These are phyloP conservation scores for Eurytoma californica DNA, from an alignment of 2,888 invertebrate genomes.

Conservation along the genomic window DNA sequence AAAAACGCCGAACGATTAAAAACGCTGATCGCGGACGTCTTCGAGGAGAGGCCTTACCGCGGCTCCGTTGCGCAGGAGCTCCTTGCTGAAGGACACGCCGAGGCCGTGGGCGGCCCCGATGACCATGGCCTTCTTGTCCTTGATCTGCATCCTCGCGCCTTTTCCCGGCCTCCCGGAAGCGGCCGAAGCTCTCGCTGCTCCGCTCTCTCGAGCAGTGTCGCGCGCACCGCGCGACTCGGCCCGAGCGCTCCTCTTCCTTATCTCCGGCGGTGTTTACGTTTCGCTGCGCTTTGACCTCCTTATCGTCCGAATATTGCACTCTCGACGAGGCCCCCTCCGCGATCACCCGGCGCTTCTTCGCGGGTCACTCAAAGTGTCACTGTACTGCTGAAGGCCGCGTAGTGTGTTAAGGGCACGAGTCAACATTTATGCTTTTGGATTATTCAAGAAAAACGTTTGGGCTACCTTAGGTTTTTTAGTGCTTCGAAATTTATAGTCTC, in stretches of 20 bases:
- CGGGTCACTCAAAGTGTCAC: not conserved
- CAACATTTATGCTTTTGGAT: no score
- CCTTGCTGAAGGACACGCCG: conserved; percentile 66
- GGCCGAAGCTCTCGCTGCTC: not conserved
- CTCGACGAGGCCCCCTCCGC: not conserved
- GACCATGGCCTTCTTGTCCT: conserved; percentile 70
- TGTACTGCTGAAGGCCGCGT: not conserved
- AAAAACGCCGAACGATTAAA: not conserved
- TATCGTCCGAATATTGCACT: not conserved
- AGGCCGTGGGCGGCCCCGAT: conserved; percentile 68
- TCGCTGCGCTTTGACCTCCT: conserved; percentile 12
- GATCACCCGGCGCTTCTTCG: not conserved
- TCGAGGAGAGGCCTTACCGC: conserved; percentile 60
- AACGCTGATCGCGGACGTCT: not conserved
- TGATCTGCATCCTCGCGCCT: conserved; percentile 67
- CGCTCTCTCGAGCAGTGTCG: not conserved
- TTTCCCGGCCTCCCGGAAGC: not conserved
- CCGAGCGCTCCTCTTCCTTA: not conserved
- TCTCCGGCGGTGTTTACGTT: conserved; percentile 12
- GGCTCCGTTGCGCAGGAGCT: conserved; percentile 69
- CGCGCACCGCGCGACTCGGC: not conserved
- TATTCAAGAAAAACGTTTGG: no score
- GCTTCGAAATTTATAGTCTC: no score
- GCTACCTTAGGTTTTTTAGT: no score
- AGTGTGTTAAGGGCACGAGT: no score